phyloP scores from a whole-genome alignment of 2,113 vertebrate species.

The Indicator maculatus region DNA sequence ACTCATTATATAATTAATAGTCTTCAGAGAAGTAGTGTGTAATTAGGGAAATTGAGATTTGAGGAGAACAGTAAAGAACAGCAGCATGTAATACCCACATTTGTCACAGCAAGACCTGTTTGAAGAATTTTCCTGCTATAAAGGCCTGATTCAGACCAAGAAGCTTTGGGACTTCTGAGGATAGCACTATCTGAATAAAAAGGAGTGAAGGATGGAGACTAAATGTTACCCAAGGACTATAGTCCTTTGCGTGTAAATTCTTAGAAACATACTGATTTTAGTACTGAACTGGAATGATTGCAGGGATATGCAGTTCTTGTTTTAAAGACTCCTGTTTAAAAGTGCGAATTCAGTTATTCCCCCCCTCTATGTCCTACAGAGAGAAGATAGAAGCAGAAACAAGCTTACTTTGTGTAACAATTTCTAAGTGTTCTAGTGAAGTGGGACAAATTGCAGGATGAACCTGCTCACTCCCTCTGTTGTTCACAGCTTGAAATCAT shows the following conservation, averaged over 20 bases:
- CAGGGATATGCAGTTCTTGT: not conserved
- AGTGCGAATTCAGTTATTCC: not conserved
- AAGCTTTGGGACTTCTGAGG: not conserved
- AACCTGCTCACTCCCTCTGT: constrained; percentile 8
- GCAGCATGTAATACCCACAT: not conserved
- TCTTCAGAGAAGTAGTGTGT: not conserved
- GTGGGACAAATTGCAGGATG: constrained; percentile 6
- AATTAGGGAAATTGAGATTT: not conserved
- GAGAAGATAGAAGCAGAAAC: constrained; percentile 7
- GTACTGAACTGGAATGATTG: not conserved
- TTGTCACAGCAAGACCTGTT: not conserved
- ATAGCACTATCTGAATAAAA: not conserved
- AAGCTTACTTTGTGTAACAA: not conserved
- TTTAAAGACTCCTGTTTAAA: not conserved
- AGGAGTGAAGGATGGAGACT: not conserved
- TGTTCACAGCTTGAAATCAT: constrained; percentile 33
- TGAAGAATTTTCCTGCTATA: not conserved
- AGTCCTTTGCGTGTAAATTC: not conserved
- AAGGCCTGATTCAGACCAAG: not conserved
- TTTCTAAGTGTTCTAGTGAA: not conserved
- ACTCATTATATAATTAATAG: not conserved
- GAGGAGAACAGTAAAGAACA: not conserved
- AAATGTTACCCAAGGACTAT: not conserved
- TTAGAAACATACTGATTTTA: not conserved
- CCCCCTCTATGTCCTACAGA: not conserved